Percentiles rank a stretch among this genome's conserved stretches.
These are phyloP conservation scores for Drosophila mimica DNA, from an alignment of 2,888 invertebrate genomes.

Conservation along the genomic window DNA sequence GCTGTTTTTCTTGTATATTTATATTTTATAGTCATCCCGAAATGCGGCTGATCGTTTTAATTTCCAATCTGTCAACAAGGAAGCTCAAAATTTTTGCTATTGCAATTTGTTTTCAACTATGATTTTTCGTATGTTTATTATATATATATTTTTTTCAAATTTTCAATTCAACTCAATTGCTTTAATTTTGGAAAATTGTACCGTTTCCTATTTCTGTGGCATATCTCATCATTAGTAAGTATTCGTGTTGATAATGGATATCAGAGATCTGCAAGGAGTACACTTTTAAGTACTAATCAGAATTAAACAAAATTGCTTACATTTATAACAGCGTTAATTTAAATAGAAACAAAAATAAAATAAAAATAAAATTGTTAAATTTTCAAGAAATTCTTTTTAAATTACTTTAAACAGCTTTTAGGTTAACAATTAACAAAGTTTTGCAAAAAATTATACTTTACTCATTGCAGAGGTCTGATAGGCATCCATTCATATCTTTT, in stretches of 20 bases:
- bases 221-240: conserved; percentile 3
- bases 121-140: conserved; percentile 8
- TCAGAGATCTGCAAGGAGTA: conserved; percentile 10
- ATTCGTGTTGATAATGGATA: background rate
- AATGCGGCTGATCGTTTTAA: conserved; percentile 36
- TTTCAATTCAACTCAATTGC: conserved; percentile 47
- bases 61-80: conserved; percentile 51
- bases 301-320: background rate
- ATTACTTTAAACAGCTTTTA: background rate
- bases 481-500: conserved; percentile 4
- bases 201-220: conserved; percentile 5
- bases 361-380: background rate
- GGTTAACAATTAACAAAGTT: background rate
- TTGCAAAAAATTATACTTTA: background rate
- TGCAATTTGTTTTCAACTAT: conserved; percentile 2
- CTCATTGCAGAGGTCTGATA: conserved; percentile 9
- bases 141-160: conserved; percentile 12
- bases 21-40: conserved; percentile 35
- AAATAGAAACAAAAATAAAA: background rate
- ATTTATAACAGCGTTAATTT: background rate
- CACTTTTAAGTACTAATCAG: background rate
- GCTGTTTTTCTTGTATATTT: conserved; percentile 29
- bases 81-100: conserved; percentile 55
- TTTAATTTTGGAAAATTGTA: conserved; percentile 22
- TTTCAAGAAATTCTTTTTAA: background rate